Conservation (phyloP, 2,888 invertebrate species). For the Ophioninae sp. region DNA sequence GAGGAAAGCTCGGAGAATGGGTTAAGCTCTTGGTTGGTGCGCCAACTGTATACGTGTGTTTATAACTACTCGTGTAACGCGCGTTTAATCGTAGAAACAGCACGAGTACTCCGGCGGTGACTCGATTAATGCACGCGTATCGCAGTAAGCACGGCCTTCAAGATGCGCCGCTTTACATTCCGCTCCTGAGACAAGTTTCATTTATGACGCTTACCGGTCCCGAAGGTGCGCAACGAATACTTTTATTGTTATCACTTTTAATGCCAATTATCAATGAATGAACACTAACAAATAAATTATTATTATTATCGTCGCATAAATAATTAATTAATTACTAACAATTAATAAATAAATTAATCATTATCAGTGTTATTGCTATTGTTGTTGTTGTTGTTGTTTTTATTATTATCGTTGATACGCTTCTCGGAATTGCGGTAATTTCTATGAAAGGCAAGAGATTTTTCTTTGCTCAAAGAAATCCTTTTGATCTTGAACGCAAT, state of each 20-base stretch:
- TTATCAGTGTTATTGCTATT: background rate
- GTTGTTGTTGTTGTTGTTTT: background rate
- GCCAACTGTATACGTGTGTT: conserved; percentile 2
- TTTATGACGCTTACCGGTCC: conserved; percentile 3
- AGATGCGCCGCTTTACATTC: background rate
- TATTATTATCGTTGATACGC: background rate
- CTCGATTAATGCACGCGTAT: background rate
- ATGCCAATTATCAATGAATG: too few species aligned
- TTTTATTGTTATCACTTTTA: background rate
- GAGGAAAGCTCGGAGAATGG: conserved; percentile 41
- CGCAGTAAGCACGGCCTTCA: background rate
- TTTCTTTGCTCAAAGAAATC: background rate
- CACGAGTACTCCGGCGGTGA: conserved; percentile 7
- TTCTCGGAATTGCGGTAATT: too few species aligned
- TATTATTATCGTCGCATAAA: background rate
- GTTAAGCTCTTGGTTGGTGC: conserved; percentile 44
- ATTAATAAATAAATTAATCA: background rate
- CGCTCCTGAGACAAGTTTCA: conserved; percentile 3
- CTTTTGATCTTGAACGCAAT: conserved; percentile 8
- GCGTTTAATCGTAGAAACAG: conserved; percentile 8
- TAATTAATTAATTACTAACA: too few species aligned
- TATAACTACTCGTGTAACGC: conserved; percentile 2
- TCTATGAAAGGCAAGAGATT: background rate
- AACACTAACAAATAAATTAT: too few species aligned
- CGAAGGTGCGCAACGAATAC: background rate